Evolutionary conservation across 2,888 invertebrate species (phyloP), one percentile per base, ranked within the genome.

Genomic region (Pachliopta kotzebuea): DNA sequence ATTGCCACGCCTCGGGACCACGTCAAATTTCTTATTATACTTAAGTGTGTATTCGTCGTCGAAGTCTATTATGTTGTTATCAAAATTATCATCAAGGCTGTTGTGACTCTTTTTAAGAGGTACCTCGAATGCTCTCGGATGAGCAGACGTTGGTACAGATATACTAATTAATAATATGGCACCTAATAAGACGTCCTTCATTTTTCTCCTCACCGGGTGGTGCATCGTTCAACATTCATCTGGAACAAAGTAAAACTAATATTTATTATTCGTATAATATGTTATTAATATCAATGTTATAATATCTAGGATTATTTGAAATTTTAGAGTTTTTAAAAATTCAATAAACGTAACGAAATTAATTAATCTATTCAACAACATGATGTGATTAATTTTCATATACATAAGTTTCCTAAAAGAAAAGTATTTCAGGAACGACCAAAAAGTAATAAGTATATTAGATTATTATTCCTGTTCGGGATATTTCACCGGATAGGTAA

Each of bases 11-110:
- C 86, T 87, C 0, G 86, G 83, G 1, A 78, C 70, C 31, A 71
- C 73, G 42, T 80, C 85, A 72, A 86, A 84, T 57, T 86, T 85
- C 50, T 84, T 85, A 56, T 85, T 81, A 55, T 84, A 85, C 69
- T 86, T 89, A 1, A 85, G 71, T 2, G 84, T 77, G 64, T 83
- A 86, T 63, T 86, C 85, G 68, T 88, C 87, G 52, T 90, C 90
- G 18, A 90, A 89, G 65, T 91, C 90, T 63, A 90, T 85, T 37
- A 91, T 86, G 60, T 85, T 88, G 53, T 88, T 89, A 55, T 90
- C 87, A 53, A 82, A 76, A 11, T 86, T 80, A 42, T 85, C 81
- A 31, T 70, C 67, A 59, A 72, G 67, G 42, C 72, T 70, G 45
- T 73, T 74, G 11, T 69, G 69, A 7, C 65, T 66, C 9, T 74